Base-by-base conservation (phyloP, 2,113 vertebrate genomes). In the Eurystomus gularis region DNA sequence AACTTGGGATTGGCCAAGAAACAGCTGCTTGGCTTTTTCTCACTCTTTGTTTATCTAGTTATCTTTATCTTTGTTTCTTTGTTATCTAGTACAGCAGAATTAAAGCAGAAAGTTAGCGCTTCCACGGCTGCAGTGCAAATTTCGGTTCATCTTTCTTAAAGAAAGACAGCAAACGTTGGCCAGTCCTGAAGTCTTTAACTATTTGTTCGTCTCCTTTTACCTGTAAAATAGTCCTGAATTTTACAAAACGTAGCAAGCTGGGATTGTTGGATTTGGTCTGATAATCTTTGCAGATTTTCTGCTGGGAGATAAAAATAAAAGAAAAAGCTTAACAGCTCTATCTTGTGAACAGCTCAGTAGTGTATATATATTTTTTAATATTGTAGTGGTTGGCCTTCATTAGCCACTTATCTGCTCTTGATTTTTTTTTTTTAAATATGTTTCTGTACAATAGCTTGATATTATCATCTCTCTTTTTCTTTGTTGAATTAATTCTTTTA, bases 81-180 rank as follows among this genome's bases (percentile, higher is more conserved):
- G 93, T 96, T 94, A 92, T 61, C 54, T 87, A 3, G 72, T 93
- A 62, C 19, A 61, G 72, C 66, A 86, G 83, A 96, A 93, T 94
- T 96, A 94, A 93, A 96, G 72, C 58, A 8, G 70, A 76, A 95
- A 92, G 85, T 96, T 96, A 90, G 79, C 90, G 29, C 29, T 71
- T 96, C 62, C 82, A 82, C 65, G 75, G 77, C 93, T 95, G 79
- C 82, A 69, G 44, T 78, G 33, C 55, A 78, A 92, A 91, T 94
- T 92, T 83, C 55, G 24, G 52, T 86, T 86, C 10, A 35, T 93
- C 93, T 92, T 90, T 52, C 42, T 79, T 86, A 77, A 80, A 90
- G 42, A 79, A 29, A 73, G 42, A 55, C 10, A 24, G 62, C 60
- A 79, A 94, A 76, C 17, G 4, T 46, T 91, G 73, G 48, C 76